These are phyloP conservation scores for Luperina nickerlii DNA, from an alignment of 2,888 invertebrate species.

Conservation along the genomic window DNA sequence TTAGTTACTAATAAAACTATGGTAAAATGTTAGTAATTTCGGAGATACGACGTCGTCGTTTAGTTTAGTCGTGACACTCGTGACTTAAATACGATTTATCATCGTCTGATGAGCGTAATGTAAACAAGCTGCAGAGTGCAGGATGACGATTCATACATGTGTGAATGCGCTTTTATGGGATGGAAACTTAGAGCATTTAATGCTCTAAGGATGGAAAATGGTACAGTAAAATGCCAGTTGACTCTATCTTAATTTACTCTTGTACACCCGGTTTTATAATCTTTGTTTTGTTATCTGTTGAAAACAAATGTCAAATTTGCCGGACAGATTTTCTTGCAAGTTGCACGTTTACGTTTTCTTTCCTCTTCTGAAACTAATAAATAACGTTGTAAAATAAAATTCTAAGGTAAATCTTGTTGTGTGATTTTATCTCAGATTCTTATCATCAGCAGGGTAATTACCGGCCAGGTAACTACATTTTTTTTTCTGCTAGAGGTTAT, in stretches of 20 bases:
- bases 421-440: constrained; percentile 1
- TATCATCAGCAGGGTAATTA: constrained; percentile 6
- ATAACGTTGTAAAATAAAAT: not conserved
- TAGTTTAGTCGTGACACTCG: too few species aligned
- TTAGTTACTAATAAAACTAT: too few species aligned
- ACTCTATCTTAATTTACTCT: not conserved
- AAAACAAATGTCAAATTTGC: constrained; percentile 35
- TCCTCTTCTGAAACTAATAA: not conserved
- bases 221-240: not conserved
- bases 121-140: too few species aligned
- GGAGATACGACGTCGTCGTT: too few species aligned
- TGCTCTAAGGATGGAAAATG: too few species aligned
- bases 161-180: not conserved
- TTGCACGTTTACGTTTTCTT: constrained; percentile 49
- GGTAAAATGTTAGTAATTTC: too few species aligned
- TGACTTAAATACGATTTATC: too few species aligned
- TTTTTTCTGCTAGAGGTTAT: constrained; percentile 42
- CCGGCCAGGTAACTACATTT: constrained; percentile 28
- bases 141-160: not conserved
- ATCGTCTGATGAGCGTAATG: too few species aligned
- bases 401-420: not conserved
- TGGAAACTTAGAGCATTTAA: too few species aligned
- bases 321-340: constrained; percentile 19
- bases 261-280: constrained; percentile 1
- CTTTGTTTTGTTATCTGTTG: constrained; percentile 23